These are phyloP conservation scores for Drosophila persimilis DNA, from an alignment of 1,140 invertebrate species.

Conservation along the genomic window DNA sequence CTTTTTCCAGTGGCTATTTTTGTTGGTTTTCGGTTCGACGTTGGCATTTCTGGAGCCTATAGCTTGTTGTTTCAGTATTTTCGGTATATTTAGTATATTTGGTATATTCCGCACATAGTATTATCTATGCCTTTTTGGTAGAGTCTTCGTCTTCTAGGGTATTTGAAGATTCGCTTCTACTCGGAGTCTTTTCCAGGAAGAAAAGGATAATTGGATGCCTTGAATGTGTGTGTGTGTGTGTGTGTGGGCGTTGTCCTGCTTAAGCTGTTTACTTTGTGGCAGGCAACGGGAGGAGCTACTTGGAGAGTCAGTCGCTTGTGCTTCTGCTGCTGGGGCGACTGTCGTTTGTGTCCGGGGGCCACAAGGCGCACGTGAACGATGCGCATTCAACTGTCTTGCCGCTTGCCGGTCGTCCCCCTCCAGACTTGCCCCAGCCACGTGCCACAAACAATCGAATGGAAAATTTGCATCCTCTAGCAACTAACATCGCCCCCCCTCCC, in stretches of 20 bases:
- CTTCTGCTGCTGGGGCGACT: not conserved
- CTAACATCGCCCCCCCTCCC: no score
- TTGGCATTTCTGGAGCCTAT: no score
- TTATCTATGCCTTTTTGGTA: no score
- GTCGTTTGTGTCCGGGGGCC: no score
- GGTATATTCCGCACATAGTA: no score
- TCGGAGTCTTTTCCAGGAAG: no score
- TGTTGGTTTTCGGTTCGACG: no score
- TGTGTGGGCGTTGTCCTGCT: no score
- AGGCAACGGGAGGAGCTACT: not conserved
- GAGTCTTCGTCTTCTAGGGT: no score
- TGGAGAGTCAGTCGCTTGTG: not conserved
- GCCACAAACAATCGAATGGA: constrained; percentile 5
- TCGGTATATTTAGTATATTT: no score
- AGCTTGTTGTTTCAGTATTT: no score
- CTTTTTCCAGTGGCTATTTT: constrained; percentile 9
- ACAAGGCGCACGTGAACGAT: constrained; percentile 20
- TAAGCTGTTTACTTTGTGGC: not conserved
- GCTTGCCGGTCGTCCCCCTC: not conserved
- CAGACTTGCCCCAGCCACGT: constrained; percentile 14
- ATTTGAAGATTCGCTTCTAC: no score
- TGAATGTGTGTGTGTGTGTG: not conserved
- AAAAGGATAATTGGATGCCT: constrained; percentile 2
- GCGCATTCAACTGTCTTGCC: constrained; percentile 11
- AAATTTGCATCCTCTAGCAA: constrained; percentile 10